Percentiles rank a stretch among this genome's conserved stretches.
These are phyloP conservation scores for Bicyclus anynana DNA, from an alignment of 1,140 invertebrate genomes.

Conservation along the genomic window DNA sequence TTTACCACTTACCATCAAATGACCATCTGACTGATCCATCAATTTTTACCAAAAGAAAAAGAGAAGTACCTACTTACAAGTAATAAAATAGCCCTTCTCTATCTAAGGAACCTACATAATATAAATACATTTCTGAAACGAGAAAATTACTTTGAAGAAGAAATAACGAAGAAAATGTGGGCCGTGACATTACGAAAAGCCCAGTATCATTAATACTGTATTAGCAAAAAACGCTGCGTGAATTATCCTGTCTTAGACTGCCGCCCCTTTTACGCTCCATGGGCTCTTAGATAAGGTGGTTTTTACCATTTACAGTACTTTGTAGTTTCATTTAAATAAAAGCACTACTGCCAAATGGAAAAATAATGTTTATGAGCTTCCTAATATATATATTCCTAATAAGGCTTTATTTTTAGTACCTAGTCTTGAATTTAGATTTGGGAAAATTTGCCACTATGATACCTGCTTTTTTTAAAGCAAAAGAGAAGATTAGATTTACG, in stretches of 20 bases:
- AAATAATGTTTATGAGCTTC: too few relatives aligned
- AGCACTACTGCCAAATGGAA: background rate
- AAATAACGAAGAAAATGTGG: slow-evolving; percentile 8
- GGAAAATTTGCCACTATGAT: too few relatives aligned
- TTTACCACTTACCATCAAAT: too few relatives aligned
- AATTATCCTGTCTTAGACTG: slow-evolving; percentile 12
- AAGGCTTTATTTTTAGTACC: too few relatives aligned
- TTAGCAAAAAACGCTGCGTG: slow-evolving; percentile 14
- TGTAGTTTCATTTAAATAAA: background rate
- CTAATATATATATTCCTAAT: too few relatives aligned
- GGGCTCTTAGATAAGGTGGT: slow-evolving; percentile 7
- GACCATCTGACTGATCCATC: too few relatives aligned
- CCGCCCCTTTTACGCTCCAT: slow-evolving; percentile 13
- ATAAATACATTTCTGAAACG: background rate
- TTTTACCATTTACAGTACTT: slow-evolving; percentile 9
- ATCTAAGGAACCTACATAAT: background rate
- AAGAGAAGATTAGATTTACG: too few relatives aligned
- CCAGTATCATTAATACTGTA: slow-evolving; percentile 11
- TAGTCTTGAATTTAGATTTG: too few relatives aligned
- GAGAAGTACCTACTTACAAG: too few relatives aligned
- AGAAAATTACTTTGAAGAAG: background rate
- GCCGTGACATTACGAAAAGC: slow-evolving; percentile 8
- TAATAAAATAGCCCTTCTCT: too few relatives aligned
- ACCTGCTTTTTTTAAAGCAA: too few relatives aligned
- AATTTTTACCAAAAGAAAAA: too few relatives aligned